These are phyloP conservation scores for Lagopus leucura DNA, from an alignment of 2,113 vertebrate species.

Conservation along the genomic window DNA sequence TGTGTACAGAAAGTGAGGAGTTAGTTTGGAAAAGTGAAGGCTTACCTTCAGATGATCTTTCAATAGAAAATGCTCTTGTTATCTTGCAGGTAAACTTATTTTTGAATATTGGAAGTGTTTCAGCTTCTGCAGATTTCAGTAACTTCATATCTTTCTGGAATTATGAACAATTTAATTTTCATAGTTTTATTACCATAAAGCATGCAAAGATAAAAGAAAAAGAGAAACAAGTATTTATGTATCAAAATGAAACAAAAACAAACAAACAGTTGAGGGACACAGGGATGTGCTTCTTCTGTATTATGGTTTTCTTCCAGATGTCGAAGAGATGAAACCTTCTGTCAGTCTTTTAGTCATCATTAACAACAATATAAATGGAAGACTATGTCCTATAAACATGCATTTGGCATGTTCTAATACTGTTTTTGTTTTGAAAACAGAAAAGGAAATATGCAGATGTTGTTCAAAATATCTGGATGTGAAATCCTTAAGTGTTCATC, in stretches of 20 bases:
- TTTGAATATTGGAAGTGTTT: not conserved
- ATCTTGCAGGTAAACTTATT: constrained; percentile 90
- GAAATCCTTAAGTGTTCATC: not conserved
- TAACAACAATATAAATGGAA: not conserved
- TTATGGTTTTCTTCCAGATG: not conserved
- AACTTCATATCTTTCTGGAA: not conserved
- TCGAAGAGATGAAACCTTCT: not conserved
- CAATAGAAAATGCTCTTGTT: constrained; percentile 96
- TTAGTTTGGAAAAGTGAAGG: constrained; percentile 98
- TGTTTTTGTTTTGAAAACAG: not conserved
- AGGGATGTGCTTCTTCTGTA: not conserved
- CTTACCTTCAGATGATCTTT: constrained; percentile 95
- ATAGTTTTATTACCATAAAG: not conserved
- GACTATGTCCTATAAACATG: not conserved
- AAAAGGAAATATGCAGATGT: not conserved
- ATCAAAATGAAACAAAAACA: not conserved
- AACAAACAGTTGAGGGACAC: not conserved
- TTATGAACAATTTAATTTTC: not conserved
- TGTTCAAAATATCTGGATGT: not conserved
- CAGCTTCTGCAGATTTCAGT: not conserved
- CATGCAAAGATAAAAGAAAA: not conserved
- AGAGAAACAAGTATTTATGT: not conserved
- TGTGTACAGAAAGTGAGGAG: constrained; percentile 96
- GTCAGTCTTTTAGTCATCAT: not conserved
- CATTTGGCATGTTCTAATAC: not conserved